phyloP scores from a whole-genome alignment of 2,888 invertebrate genomes.

The Xylota sylvarum region DNA sequence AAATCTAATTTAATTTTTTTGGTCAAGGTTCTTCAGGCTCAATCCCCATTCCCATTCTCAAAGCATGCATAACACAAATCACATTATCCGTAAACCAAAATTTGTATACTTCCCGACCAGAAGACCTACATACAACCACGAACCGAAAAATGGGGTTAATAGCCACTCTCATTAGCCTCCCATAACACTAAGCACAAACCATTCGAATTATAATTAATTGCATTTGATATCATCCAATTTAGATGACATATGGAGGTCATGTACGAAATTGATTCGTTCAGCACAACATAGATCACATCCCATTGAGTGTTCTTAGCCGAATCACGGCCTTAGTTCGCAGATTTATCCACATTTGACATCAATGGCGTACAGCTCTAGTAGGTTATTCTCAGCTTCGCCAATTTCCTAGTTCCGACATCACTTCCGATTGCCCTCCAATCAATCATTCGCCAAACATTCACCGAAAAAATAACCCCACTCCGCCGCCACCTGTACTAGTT shows the following conservation, averaged over 20 bases:
- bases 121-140: too few species aligned
- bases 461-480: neutral
- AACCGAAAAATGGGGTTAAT: neutral
- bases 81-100: too few species aligned
- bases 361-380: neutral
- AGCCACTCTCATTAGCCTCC: neutral
- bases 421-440: conserved; percentile 50
- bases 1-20: too few species aligned
- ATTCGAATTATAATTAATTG: conserved; percentile 25
- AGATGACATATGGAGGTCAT: conserved; percentile 2
- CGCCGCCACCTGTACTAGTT: conserved; percentile 14
- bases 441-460: conserved; percentile 44
- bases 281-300: neutral
- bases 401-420: conserved; percentile 42
- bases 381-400: conserved; percentile 24
- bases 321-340: conserved; percentile 17
- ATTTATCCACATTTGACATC: conserved; percentile 38
- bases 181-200: neutral
- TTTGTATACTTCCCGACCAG: too few species aligned
- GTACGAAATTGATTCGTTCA: neutral
- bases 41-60: too few species aligned
- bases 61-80: too few species aligned
- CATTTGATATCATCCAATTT: conserved; percentile 17
- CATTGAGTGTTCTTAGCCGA: conserved; percentile 2
- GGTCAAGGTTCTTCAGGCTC: too few species aligned